Percentiles rank a stretch among this genome's conserved stretches.
Conservation (phyloP, 2,888 invertebrate genomes). For the Lymantria monacha region DNA sequence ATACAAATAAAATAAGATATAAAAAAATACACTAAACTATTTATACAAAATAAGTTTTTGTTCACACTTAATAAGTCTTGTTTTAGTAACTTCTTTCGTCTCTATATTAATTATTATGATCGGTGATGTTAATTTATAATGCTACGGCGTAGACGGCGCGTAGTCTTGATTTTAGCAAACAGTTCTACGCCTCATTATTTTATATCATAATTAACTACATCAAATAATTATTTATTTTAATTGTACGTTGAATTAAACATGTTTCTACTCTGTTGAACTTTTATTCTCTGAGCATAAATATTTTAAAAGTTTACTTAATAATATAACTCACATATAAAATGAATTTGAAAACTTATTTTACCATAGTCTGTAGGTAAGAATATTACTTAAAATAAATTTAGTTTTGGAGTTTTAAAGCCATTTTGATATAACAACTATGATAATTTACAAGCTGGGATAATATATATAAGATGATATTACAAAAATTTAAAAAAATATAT, state of each 20-base stretch:
- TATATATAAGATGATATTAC: too few relatives aligned
- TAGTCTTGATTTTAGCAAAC: conserved; percentile 43
- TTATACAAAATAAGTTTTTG: neutral
- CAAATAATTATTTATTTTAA: neutral
- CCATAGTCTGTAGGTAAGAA: too few relatives aligned
- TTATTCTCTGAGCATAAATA: too few relatives aligned
- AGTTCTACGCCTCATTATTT: conserved; percentile 6
- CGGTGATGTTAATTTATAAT: conserved; percentile 31
- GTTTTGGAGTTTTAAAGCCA: too few relatives aligned
- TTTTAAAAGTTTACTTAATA: too few relatives aligned
- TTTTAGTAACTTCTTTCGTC: conserved; percentile 22
- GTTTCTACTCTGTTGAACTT: too few relatives aligned
- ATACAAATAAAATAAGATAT: conserved; percentile 16
- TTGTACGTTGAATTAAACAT: too few relatives aligned
- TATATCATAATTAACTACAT: neutral
- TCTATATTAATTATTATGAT: conserved; percentile 31
- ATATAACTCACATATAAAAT: too few relatives aligned
- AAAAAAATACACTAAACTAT: neutral
- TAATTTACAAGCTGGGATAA: too few relatives aligned
- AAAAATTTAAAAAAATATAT: neutral
- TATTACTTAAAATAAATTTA: too few relatives aligned
- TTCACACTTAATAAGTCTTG: neutral
- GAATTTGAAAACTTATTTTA: too few relatives aligned
- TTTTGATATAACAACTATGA: too few relatives aligned
- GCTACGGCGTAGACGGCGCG: conserved; percentile 46